These are phyloP conservation scores for Sylvilagus floridanus DNA, from an alignment of 2,797 vertebrate genomes.

Conservation along the genomic window DNA sequence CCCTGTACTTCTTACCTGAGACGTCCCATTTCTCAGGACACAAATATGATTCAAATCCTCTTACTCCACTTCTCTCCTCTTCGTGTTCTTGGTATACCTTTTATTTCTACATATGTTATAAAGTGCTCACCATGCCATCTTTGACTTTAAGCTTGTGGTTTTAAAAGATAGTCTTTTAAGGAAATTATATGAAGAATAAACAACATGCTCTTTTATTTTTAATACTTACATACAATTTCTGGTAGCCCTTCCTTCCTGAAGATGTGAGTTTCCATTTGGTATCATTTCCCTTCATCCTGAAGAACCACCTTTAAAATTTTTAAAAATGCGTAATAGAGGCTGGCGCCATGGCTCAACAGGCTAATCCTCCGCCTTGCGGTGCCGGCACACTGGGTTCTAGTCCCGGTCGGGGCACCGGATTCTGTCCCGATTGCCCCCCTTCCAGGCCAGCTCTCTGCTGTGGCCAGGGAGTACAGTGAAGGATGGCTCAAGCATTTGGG, in stretches of 20 bases:
- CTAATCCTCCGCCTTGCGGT: too few species aligned
- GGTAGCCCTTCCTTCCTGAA: background rate
- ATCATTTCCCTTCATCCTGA: constrained; percentile 9
- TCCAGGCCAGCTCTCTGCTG: too few species aligned
- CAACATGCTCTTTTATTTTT: constrained; percentile 19
- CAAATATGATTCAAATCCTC: background rate
- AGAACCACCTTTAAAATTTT: constrained; percentile 7
- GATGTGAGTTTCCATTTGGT: background rate
- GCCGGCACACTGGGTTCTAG: too few species aligned
- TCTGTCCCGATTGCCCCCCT: too few species aligned
- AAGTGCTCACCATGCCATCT: background rate
- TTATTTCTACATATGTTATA: constrained; percentile 39
- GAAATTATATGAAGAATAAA: constrained; percentile 49
- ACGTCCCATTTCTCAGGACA: background rate
- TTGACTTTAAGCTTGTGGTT: constrained; percentile 41
- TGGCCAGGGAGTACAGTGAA: too few species aligned
- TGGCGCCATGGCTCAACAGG: too few species aligned
- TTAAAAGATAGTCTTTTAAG: constrained; percentile 44
- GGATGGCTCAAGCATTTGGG: too few species aligned
- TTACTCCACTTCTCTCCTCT: background rate
- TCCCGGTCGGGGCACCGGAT: too few species aligned
- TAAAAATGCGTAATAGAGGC: background rate
- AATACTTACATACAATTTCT: background rate
- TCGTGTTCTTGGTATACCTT: constrained; percentile 7
- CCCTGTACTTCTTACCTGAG: background rate